A percentile compares a stretch with the other conserved stretches of the same genome.
These are phyloP conservation scores for Drosophila paranaensis DNA, from an alignment of 2,888 invertebrate species.

Conservation along the genomic window DNA sequence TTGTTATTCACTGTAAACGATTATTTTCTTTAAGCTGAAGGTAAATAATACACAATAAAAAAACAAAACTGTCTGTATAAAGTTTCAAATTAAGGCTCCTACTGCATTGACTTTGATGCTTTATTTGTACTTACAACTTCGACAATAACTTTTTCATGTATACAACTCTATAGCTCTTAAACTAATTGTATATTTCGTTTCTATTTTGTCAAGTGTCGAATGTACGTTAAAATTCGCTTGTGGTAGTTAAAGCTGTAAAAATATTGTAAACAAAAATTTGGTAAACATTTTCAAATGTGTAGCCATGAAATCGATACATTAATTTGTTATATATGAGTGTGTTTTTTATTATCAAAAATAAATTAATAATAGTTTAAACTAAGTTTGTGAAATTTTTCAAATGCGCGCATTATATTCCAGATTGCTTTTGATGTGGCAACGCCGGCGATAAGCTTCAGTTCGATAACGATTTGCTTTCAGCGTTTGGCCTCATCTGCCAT, in stretches of 20 bases:
- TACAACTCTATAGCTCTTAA: slow-evolving; percentile 23
- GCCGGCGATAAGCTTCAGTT: neutral
- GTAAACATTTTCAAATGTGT: slow-evolving; percentile 51
- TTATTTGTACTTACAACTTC: slow-evolving; percentile 42
- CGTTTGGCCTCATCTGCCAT: slow-evolving; percentile 24
- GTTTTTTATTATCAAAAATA: slow-evolving; percentile 66
- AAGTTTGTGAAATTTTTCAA: slow-evolving; percentile 3
- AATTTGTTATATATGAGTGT: slow-evolving; percentile 50
- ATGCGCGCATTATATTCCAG: neutral
- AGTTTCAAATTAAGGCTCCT: slow-evolving; percentile 36
- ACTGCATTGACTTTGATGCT: slow-evolving; percentile 32
- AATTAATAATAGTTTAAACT: slow-evolving; percentile 43
- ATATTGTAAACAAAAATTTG: slow-evolving; percentile 33
- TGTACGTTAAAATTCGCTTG: slow-evolving; percentile 24
- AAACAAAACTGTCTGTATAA: slow-evolving; percentile 40
- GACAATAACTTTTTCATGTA: slow-evolving; percentile 64
- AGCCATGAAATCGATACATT: slow-evolving; percentile 39
- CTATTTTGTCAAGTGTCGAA: slow-evolving; percentile 19
- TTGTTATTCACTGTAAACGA: slow-evolving; percentile 66
- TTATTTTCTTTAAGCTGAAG: slow-evolving; percentile 62
- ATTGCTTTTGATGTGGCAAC: slow-evolving; percentile 21
- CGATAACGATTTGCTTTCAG: slow-evolving; percentile 4
- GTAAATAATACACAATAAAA: slow-evolving; percentile 48
- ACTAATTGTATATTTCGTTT: slow-evolving; percentile 20
- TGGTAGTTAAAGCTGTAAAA: slow-evolving; percentile 4